phyloP scores from a whole-genome alignment of 1,140 invertebrate species.

The Solen grandis region DNA sequence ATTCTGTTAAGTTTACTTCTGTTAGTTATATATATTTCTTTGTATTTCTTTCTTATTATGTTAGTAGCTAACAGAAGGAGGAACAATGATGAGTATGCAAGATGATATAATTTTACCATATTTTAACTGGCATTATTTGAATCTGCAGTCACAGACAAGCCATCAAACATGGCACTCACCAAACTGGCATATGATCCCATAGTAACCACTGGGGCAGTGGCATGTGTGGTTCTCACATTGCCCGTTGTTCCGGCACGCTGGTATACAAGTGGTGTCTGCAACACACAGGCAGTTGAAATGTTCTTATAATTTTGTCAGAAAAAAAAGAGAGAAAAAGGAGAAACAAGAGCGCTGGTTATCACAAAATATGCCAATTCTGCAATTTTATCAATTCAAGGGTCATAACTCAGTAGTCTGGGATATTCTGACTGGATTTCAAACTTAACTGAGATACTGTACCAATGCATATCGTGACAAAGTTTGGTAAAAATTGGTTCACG shows the following conservation, averaged over 20 bases:
- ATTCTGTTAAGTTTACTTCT: not conserved
- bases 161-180: too few relatives aligned
- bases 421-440: too few relatives aligned
- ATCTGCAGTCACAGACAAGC: not conserved
- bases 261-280: slow-evolving; percentile 29
- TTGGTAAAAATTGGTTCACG: too few relatives aligned
- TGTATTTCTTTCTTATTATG: not conserved
- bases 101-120: not conserved
- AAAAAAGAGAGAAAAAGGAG: too few relatives aligned
- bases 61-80: not conserved
- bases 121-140: not conserved
- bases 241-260: slow-evolving; percentile 25
- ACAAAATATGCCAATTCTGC: too few relatives aligned
- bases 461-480: too few relatives aligned
- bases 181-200: slow-evolving; percentile 33
- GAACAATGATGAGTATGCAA: not conserved
- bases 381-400: too few relatives aligned
- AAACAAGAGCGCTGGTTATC: too few relatives aligned
- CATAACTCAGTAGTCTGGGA: too few relatives aligned
- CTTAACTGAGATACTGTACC: too few relatives aligned
- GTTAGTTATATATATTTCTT: not conserved
- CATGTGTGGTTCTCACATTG: slow-evolving; percentile 17
- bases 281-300: too few relatives aligned
- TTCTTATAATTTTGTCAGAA: too few relatives aligned
- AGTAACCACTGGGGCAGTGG: slow-evolving; percentile 14